Base-by-base conservation (phyloP, 1,140 invertebrate species). In the Caenorhabditis latens region DNA sequence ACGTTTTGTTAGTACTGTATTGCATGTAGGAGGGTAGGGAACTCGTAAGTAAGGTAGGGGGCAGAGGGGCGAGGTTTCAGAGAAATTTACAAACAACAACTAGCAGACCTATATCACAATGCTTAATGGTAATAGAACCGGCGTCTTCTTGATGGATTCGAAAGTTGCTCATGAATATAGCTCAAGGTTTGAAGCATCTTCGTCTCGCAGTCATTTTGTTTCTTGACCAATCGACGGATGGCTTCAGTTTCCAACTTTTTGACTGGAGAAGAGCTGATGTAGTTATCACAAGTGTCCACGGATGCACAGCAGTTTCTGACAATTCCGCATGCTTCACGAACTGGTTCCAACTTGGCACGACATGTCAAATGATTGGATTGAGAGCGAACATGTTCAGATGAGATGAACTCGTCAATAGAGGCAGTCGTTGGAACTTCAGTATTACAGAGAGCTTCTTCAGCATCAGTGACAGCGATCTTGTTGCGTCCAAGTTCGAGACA, bases 401-500 rank as follows among this genome's bases (percentile, higher is more conserved):
- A 53, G n/a, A 85, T 48, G 65, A 85, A 85, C 21, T 85, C 84
- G 46, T 85, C 84, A 16, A 85, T 65, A 13, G 84, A 13, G 9
- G 63, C 84, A 67, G 84, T 85, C 19, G 65, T 71, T 32, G 84
- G 84, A 19, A 85, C 46, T 24, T 65, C 63, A 2, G 67, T 32
- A 24, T 71, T 53, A 32, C 84, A 85, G 50, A 63, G 48, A 32
- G 65, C 84, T 21, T 50, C 40, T 71, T 87, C 58, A 5, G 84
- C 61, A 13, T 83, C 82, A 14, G 75, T 83, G 43, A 87, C 75
- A 2, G 79, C 58, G 43, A 53, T 61, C n/a, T 71, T 63, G 82
- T 87, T 63, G 8, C 86, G 32, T 87, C 86, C 86, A 9, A 87
- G 82, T 32, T 83, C 79, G 24, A 87, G 86, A 82, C 86, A 87